phyloP scores from a whole-genome alignment of 2,797 vertebrate species.

The Myiothlypis chrysogaster region DNA sequence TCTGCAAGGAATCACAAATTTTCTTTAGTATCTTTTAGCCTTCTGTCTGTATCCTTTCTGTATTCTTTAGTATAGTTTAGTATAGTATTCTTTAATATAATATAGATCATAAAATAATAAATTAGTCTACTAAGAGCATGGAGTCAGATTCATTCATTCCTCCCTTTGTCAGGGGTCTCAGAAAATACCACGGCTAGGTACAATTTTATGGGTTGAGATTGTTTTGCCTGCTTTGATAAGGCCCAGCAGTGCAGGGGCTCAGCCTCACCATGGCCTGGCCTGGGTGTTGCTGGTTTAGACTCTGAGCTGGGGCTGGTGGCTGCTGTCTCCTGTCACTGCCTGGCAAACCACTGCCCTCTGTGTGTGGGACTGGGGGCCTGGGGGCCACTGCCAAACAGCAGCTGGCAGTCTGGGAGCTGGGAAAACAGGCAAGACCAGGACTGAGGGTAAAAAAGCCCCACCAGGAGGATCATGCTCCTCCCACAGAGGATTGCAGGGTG shows the following conservation, averaged over 20 bases:
- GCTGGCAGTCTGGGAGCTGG: not conserved
- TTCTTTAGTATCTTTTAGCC: too few species aligned
- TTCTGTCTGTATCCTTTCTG: too few species aligned
- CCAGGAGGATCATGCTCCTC: rapidly evolving
- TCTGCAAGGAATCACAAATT: too few species aligned
- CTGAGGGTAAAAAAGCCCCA: not conserved
- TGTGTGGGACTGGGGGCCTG: too few species aligned
- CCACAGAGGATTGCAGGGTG: not conserved
- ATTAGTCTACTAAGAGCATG: too few species aligned
- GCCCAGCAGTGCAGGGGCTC: rapidly evolving
- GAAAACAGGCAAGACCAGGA: not conserved
- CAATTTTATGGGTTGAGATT: not conserved
- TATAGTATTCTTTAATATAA: too few species aligned
- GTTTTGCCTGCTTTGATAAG: not conserved
- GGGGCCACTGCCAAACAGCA: not conserved
- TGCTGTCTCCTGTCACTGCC: not conserved
- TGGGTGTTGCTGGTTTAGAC: not conserved
- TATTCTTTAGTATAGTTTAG: too few species aligned
- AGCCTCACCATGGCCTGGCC: rapidly evolving
- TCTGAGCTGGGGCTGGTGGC: rapidly evolving
- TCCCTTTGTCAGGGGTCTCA: too few species aligned
- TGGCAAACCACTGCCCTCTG: not conserved
- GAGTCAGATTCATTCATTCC: too few species aligned
- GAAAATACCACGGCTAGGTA: too few species aligned
- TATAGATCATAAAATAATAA: too few species aligned